Evolutionary conservation across 2,797 vertebrate genomes (phyloP), one percentile per base, ranked within the genome.

Genomic region (Neostethus bicornis): DNA sequence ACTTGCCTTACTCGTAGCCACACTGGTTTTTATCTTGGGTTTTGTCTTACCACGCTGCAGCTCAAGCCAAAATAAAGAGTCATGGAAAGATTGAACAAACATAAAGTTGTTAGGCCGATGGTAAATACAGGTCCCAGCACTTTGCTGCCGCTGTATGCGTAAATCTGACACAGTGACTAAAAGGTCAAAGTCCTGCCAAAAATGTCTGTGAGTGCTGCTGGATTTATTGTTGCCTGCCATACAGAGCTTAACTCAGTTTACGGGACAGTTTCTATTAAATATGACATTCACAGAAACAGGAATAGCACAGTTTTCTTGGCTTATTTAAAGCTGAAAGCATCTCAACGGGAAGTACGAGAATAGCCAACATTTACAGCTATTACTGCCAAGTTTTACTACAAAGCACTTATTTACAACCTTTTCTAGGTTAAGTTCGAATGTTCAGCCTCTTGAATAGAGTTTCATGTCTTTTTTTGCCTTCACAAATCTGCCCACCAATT

Each of bases 231-330:
- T 51, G 29, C 41, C 42, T 14, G 35, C 79, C 81, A 79, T 83
- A 59, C 62, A 45, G 69, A 52, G 60, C 79, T 85, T 81, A 70
- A 44, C 50, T 61, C 68, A 75, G 57, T 70, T 84, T 73, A 72
- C 9, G 21, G 57, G 59, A 73, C 28, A 8, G 59, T 53, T 57
- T 55, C 73, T 68, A 85, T 87, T 79, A 82, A 88, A 83, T 80
- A 87, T 84, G 85, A 81, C 69, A 32, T 60, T 53, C 70, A 51
- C 44, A 70, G 77, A 84, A 75, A 87, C 75, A 73, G 77, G 54
- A 71, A 52, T 47, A 44, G 68, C 42, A 21, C 31, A 6, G 7
- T 58, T 77, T 77, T 51, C 61, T 32, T 17, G 6, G 67, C 59
- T 65, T 70, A 52, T 75, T 68, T 64, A 31, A 34, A 71, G 60